Evolutionary conservation across 2,113 vertebrate species (phyloP).

Genomic region (Lagenorhynchus albirostris): DNA sequence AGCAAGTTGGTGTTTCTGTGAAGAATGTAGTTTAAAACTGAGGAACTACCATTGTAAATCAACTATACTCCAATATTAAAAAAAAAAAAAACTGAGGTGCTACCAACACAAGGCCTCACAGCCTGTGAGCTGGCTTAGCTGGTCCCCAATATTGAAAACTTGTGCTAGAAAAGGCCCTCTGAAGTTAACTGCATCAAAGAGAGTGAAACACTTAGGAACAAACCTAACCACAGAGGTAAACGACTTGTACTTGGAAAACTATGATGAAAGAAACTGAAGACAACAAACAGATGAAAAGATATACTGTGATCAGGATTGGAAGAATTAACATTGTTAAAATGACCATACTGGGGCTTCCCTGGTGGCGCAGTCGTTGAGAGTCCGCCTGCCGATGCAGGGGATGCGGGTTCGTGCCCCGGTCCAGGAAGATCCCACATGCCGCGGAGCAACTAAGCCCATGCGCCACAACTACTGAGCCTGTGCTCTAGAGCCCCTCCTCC

Average conservation of each 20-base stretch:
- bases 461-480: too few species aligned
- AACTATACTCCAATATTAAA: not conserved
- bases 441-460: too few species aligned
- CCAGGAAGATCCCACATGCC: too few species aligned
- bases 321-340: too few species aligned
- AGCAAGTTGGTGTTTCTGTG: not conserved
- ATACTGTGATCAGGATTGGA: too few species aligned
- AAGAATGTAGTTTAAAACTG: not conserved
- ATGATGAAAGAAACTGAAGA: too few species aligned
- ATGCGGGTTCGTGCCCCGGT: too few species aligned
- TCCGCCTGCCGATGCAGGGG: too few species aligned
- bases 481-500: too few species aligned
- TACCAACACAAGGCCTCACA: not conserved
- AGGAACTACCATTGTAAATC: not conserved
- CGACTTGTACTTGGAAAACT: not conserved
- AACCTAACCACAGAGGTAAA: not conserved
- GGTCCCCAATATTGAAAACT: not conserved
- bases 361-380: too few species aligned
- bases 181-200: not conserved
- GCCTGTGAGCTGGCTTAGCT: not conserved
- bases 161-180: not conserved
- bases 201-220: not conserved
- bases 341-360: too few species aligned
- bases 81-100: not conserved
- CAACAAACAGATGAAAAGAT: too few species aligned